Percentiles rank a stretch among this genome's conserved stretches.
phyloP scores from a whole-genome alignment of 1,140 invertebrate genomes.

The Centruroides vittatus region DNA sequence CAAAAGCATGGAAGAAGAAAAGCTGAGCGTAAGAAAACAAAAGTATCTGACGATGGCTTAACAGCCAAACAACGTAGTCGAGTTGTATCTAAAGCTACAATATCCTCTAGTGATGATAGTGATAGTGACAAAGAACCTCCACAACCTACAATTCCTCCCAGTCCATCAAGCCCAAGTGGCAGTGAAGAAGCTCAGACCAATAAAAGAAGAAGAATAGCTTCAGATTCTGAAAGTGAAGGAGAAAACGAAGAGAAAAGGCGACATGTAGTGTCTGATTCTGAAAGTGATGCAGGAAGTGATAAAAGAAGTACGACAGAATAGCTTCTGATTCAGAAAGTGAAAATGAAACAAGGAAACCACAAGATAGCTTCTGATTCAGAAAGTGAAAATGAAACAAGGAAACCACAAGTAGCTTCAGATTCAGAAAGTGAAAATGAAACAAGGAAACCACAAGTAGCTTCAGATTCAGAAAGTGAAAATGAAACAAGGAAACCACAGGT shows the following conservation, averaged over 20 bases:
- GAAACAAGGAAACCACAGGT: too few relatives aligned
- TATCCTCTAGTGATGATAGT: slow-evolving; percentile 77
- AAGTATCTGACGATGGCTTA: slow-evolving; percentile 41
- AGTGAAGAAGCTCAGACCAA: slow-evolving; percentile 18
- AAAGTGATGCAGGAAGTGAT: not conserved
- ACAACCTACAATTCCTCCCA: slow-evolving; percentile 1
- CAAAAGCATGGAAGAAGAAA: slow-evolving; percentile 1
- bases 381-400: not conserved
- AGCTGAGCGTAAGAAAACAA: slow-evolving; percentile 5
- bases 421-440: too few relatives aligned
- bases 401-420: too few relatives aligned
- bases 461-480: too few relatives aligned
- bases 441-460: too few relatives aligned
- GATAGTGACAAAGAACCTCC: slow-evolving; percentile 44
- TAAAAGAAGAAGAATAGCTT: slow-evolving; percentile 16
- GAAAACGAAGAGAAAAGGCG: slow-evolving; percentile 1
- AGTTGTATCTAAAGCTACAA: slow-evolving; percentile 86
- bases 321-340: slow-evolving; percentile 12
- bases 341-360: too few relatives aligned
- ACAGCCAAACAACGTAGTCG: slow-evolving; percentile 67
- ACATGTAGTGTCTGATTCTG: not conserved
- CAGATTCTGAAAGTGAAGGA: slow-evolving; percentile 25
- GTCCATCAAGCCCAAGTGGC: slow-evolving; percentile 37
- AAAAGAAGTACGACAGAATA: not conserved
- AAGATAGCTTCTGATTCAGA: not conserved